Percentiles rank a stretch among this genome's conserved stretches.
Conservation (phyloP, 2,888 invertebrate genomes). For the Furcula furcula region DNA sequence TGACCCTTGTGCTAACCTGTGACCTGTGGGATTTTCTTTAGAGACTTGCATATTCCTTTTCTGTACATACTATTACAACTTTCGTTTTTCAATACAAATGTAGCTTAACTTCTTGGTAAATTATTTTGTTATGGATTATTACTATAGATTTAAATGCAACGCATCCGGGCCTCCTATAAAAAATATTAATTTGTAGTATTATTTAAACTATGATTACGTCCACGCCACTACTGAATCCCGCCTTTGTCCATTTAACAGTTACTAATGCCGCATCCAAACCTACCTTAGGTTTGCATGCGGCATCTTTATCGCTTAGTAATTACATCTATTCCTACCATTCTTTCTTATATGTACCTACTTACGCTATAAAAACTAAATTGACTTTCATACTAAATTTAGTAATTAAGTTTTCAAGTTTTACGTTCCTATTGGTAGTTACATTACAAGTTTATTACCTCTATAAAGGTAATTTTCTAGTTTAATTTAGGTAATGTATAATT, state of each 20-base stretch:
- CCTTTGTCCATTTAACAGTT: conserved; percentile 49
- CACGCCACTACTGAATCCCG: conserved; percentile 44
- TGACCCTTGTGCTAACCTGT: conserved; percentile 56
- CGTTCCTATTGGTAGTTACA: no score
- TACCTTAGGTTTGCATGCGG: conserved; percentile 35
- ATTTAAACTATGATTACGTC: conserved; percentile 44
- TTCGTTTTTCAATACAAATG: conserved; percentile 20
- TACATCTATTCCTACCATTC: conserved; percentile 44
- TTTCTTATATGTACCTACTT: conserved; percentile 20
- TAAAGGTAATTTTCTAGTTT: no score
- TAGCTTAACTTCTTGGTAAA: conserved; percentile 11
- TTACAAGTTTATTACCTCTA: no score
- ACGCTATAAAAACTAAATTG: conserved; percentile 1
- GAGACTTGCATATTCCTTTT: conserved; percentile 35
- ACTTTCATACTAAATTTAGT: no score
- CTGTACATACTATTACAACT: conserved; percentile 25
- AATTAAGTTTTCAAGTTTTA: no score
- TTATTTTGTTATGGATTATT: neutral
- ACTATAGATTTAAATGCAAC: conserved; percentile 24
- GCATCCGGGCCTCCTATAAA: conserved; percentile 35
- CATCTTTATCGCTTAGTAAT: conserved; percentile 54
- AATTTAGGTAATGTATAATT: no score
- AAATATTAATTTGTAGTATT: conserved; percentile 43
- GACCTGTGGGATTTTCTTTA: conserved; percentile 53
- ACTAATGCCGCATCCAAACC: no score